phyloP scores from a whole-genome alignment of 2,113 vertebrate genomes.

The Heterochromis multidens region DNA sequence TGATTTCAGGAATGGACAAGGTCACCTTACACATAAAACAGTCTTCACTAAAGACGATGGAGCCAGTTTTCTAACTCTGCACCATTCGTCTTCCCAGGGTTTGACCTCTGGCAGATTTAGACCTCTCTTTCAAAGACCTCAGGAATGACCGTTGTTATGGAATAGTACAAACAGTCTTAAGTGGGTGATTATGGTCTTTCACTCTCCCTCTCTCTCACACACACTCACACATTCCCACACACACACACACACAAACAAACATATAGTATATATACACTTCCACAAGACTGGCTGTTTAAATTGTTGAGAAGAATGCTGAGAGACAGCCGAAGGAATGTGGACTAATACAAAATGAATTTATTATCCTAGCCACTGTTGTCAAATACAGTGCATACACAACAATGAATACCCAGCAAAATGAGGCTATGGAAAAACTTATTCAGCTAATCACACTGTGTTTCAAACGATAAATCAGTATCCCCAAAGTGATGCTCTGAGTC shows the following conservation, averaged over 20 bases:
- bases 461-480: neutral
- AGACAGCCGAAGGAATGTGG: neutral
- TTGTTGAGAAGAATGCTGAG: neutral
- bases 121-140: slow-evolving; percentile 13
- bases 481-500: neutral
- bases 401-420: neutral
- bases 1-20: slow-evolving; percentile 17
- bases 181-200: neutral
- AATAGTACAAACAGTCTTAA: neutral
- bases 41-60: neutral
- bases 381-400: neutral
- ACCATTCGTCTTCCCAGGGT: slow-evolving; percentile 13
- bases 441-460: neutral
- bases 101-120: slow-evolving; percentile 24
- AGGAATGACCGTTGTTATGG: neutral
- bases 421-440: neutral
- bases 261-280: neutral
- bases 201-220: neutral
- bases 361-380: neutral
- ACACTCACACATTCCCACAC: neutral
- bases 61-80: neutral
- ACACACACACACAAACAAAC: neutral
- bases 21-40: slow-evolving; percentile 39
- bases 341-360: neutral
- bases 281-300: neutral